A percentile compares a stretch with the other conserved stretches of the same genome.
Conservation (phyloP, 2,113 vertebrate species). For the Symphodus melops region DNA sequence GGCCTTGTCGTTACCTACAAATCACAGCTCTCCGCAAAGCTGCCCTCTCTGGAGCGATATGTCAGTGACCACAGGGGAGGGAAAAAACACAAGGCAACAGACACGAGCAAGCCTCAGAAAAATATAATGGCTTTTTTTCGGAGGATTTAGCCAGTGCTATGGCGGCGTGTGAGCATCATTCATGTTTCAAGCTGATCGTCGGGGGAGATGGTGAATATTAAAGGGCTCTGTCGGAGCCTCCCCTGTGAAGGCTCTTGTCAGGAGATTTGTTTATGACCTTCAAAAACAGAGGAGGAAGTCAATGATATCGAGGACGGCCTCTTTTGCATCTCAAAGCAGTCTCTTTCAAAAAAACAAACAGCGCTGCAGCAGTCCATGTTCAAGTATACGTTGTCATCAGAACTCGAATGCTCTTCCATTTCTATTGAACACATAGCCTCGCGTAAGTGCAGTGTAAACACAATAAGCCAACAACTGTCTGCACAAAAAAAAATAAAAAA, state of each 20-base stretch:
- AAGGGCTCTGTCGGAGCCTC: slow-evolving; percentile 64
- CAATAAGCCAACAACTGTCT: slow-evolving; percentile 18
- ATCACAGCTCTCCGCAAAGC: slow-evolving; percentile 74
- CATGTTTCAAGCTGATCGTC: slow-evolving; percentile 65
- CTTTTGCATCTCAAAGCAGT: slow-evolving; percentile 61
- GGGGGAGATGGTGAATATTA: slow-evolving; percentile 73
- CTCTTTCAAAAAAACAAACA: slow-evolving; percentile 4
- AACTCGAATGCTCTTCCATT: slow-evolving; percentile 10
- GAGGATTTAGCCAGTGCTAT: slow-evolving; percentile 69
- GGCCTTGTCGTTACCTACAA: slow-evolving; percentile 79
- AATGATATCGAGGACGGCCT: slow-evolving; percentile 53
- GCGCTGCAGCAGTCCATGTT: slow-evolving; percentile 23
- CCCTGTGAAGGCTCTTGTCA: slow-evolving; percentile 61
- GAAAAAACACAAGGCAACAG: slow-evolving; percentile 53
- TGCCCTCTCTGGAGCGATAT: slow-evolving; percentile 60
- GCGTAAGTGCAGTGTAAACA: slow-evolving; percentile 15
- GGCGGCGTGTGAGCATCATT: slow-evolving; percentile 45
- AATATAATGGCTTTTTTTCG: slow-evolving; percentile 65
- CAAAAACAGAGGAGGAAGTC: slow-evolving; percentile 60
- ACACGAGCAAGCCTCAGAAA: slow-evolving; percentile 63
- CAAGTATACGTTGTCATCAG: slow-evolving; percentile 45
- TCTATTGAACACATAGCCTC: slow-evolving; percentile 31
- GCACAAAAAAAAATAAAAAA: slow-evolving; percentile 33
- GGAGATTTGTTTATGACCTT: slow-evolving; percentile 78
- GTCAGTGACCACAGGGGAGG: slow-evolving; percentile 65